Evolutionary conservation across 1,140 invertebrate genomes (phyloP).

Genomic region (Trigoniulus corallinus): DNA sequence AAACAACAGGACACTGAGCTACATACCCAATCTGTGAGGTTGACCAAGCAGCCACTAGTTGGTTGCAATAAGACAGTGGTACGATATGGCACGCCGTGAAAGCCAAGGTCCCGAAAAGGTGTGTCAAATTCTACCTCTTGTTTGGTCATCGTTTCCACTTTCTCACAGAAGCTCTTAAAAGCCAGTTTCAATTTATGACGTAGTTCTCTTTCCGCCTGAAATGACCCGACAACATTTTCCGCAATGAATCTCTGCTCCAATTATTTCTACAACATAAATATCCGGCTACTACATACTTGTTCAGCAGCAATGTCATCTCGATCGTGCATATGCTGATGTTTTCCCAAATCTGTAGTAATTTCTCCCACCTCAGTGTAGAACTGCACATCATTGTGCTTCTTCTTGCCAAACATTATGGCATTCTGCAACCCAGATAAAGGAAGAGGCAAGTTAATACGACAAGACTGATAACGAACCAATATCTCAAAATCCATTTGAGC

Average conservation of each 20-base stretch:
- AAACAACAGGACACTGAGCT: not conserved
- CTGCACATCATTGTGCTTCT: conserved; percentile 97
- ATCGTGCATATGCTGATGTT: conserved; percentile 99
- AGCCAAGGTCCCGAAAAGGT: conserved; percentile 93
- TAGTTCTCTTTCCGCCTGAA: conserved; percentile 76
- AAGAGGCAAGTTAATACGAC: conserved; percentile 10
- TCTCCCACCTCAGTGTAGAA: conserved; percentile 99
- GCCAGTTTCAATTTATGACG: conserved; percentile 91
- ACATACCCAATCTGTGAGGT: conserved; percentile 87
- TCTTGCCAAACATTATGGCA: conserved; percentile 98
- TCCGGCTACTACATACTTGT: conserved; percentile 44
- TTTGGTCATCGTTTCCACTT: conserved; percentile 91
- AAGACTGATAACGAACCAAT: conserved; percentile 34
- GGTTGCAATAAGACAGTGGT: conserved; percentile 93
- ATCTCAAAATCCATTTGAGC: conserved; percentile 16
- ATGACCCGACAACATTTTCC: not conserved
- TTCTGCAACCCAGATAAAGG: conserved; percentile 38
- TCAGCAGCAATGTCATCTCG: conserved; percentile 96
- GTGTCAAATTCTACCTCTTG: conserved; percentile 97
- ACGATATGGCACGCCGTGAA: conserved; percentile 92
- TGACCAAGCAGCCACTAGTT: conserved; percentile 89
- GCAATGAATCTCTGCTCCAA: not conserved
- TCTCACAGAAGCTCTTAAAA: conserved; percentile 97
- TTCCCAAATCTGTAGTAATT: conserved; percentile 97
- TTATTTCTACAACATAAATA: too few species aligned